Evolutionary conservation across 2,888 invertebrate genomes (phyloP).

Genomic region (Microplitis deprimator): DNA sequence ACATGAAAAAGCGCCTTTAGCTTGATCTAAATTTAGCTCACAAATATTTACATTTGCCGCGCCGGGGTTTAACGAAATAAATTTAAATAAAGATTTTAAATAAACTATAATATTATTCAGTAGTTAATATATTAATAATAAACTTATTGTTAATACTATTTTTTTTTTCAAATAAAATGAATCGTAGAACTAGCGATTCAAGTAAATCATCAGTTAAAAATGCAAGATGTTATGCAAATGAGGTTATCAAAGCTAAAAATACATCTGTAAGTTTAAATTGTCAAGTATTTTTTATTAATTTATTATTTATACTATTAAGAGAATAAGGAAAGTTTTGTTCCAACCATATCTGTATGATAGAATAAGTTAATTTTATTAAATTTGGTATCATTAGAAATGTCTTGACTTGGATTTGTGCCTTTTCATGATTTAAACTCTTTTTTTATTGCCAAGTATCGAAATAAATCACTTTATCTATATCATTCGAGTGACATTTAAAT

Average conservation of each 20-base stretch:
- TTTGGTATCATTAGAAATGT: too few species aligned
- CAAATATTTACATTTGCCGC: not conserved
- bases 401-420: too few species aligned
- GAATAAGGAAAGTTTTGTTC: too few species aligned
- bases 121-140: not conserved
- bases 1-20: not conserved
- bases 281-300: too few species aligned
- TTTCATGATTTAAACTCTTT: too few species aligned
- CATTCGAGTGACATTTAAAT: too few species aligned
- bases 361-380: too few species aligned
- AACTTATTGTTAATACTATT: constrained; percentile 8
- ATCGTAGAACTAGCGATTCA: not conserved
- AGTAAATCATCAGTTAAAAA: constrained; percentile 5
- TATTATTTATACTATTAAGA: too few species aligned
- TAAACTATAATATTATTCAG: not conserved
- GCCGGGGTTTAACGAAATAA: too few species aligned
- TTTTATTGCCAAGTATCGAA: too few species aligned
- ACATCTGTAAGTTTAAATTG: not conserved
- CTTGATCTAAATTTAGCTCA: not conserved
- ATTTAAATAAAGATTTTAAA: not conserved
- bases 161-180: constrained; percentile 4
- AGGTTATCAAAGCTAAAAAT: not conserved
- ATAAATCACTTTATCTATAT: too few species aligned
- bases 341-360: too few species aligned
- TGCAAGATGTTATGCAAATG: not conserved